Conservation (phyloP, 2,113 vertebrate species). For the Hipposideros armiger region DNA sequence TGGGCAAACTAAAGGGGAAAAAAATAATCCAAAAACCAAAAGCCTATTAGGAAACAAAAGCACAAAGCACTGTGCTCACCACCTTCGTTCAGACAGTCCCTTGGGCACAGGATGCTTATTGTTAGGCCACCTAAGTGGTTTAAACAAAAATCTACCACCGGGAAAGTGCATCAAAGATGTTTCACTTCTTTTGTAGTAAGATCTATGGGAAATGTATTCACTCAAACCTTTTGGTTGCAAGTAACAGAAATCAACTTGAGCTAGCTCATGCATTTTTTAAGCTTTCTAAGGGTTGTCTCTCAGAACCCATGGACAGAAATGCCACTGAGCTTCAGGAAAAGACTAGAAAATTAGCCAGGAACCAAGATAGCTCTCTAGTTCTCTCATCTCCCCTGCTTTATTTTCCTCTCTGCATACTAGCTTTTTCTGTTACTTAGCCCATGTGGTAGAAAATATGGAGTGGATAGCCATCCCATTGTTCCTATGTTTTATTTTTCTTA, state of each 20-base stretch:
- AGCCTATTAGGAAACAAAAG: background rate
- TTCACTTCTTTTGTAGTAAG: conserved; percentile 23
- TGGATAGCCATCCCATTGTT: background rate
- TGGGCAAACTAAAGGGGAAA: background rate
- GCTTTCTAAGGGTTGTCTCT: background rate
- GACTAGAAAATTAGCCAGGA: background rate
- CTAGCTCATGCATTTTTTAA: background rate
- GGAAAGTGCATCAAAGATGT: background rate
- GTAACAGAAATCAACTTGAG: conserved; percentile 6
- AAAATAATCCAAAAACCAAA: background rate
- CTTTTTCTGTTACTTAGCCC: background rate
- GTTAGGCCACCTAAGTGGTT: background rate
- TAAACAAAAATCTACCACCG: conserved; percentile 4
- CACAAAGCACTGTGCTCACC: background rate
- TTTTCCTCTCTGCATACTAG: background rate
- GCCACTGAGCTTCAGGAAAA: background rate
- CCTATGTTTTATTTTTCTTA: background rate
- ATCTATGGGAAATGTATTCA: conserved; percentile 11
- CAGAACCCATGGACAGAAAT: background rate
- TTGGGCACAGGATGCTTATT: background rate
- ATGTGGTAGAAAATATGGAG: background rate
- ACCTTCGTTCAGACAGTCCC: background rate
- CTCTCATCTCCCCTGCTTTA: background rate
- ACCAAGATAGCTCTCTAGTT: background rate
- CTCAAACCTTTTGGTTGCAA: conserved; percentile 12